Evolutionary conservation across 2,797 vertebrate genomes (phyloP).

Genomic region (Pterois miles): DNA sequence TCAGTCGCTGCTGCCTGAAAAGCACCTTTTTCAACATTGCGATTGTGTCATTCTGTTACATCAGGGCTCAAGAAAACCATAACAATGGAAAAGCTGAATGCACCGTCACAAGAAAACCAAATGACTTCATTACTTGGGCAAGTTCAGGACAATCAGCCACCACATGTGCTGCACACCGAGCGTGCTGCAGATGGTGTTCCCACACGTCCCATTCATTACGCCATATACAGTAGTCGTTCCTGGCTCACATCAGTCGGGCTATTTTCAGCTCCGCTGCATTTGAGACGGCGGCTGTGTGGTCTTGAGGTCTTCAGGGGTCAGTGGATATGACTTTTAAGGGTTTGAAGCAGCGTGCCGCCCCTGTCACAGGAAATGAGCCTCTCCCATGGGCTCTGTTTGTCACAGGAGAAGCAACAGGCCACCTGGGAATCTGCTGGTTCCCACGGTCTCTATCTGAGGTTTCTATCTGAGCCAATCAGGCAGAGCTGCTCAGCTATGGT

Average conservation of each 20-base stretch:
- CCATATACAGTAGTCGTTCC: constrained; percentile 50
- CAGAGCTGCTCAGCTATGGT: constrained; percentile 18
- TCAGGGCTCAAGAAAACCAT: constrained; percentile 22
- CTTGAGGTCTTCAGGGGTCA: constrained; percentile 65
- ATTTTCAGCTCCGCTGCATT: constrained; percentile 53
- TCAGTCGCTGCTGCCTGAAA: constrained; percentile 38
- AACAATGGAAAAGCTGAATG: constrained; percentile 28
- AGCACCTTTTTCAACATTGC: constrained; percentile 22
- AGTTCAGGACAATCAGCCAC: constrained; percentile 35
- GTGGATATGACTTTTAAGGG: constrained; percentile 59
- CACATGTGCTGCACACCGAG: not conserved
- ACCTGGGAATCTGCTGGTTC: constrained; percentile 71
- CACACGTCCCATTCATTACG: constrained; percentile 47
- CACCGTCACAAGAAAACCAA: constrained; percentile 14
- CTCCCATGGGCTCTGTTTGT: constrained; percentile 67
- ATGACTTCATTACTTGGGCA: constrained; percentile 30
- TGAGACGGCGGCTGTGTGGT: constrained; percentile 64
- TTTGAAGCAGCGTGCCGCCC: constrained; percentile 43
- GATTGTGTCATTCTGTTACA: constrained; percentile 48
- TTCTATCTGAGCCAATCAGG: constrained; percentile 58
- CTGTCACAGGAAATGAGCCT: constrained; percentile 68
- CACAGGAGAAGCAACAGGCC: constrained; percentile 67
- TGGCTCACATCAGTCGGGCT: constrained; percentile 31
- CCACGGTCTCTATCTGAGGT: constrained; percentile 68
- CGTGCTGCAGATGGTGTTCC: constrained; percentile 40